phyloP scores from a whole-genome alignment of 1,140 invertebrate species.

The Psilanteris sp. region DNA sequence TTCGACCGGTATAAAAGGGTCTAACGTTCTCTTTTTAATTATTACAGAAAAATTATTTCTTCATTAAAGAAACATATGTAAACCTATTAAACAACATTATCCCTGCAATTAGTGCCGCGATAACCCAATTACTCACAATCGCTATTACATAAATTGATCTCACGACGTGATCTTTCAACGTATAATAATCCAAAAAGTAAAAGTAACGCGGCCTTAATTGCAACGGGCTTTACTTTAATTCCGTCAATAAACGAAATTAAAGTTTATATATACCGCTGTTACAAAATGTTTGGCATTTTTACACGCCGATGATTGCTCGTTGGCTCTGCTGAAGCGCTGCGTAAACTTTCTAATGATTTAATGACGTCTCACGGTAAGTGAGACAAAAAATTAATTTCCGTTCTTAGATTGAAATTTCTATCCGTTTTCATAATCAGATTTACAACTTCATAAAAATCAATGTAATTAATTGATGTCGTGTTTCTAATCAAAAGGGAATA shows the following conservation, averaged over 20 bases:
- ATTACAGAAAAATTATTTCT: no score
- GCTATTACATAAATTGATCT: conserved; percentile 49
- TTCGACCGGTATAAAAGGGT: no score
- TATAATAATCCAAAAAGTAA: conserved; percentile 58
- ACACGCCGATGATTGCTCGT: conserved; percentile 16
- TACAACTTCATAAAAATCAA: conserved; percentile 12
- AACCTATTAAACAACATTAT: conserved; percentile 33
- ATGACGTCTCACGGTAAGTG: conserved; percentile 11
- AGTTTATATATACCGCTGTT: conserved; percentile 39
- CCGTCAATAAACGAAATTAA: conserved; percentile 33
- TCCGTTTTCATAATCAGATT: conserved; percentile 11
- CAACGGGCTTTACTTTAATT: conserved; percentile 47
- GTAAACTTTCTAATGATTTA: conserved; percentile 52
- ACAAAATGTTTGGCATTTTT: conserved; percentile 41
- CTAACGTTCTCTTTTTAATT: no score
- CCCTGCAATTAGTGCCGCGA: conserved; percentile 25
- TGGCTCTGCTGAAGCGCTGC: conserved; percentile 1
- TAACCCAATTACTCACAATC: conserved; percentile 45
- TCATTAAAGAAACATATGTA: no score
- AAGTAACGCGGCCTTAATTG: conserved; percentile 18
- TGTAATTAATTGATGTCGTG: conserved; percentile 18
- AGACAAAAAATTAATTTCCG: conserved; percentile 32
- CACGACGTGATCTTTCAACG: conserved; percentile 44
- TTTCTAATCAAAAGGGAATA: no score
- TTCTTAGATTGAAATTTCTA: conserved; percentile 15